Evolutionary conservation across 2,888 invertebrate species (phyloP), one percentile per base, ranked within the genome.

Genomic region (Napeogenes sylphis): DNA sequence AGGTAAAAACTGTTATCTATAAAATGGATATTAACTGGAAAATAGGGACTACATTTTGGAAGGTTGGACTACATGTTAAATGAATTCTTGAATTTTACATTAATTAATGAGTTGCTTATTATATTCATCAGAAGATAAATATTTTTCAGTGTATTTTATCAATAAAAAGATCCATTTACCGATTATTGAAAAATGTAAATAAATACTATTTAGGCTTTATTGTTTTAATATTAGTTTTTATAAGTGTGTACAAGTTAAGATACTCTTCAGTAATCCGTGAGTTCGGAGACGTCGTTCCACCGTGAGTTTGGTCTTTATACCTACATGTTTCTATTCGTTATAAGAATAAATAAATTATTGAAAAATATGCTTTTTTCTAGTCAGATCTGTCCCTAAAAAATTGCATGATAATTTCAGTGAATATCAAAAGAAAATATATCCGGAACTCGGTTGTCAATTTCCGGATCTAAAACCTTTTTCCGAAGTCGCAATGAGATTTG

Each of bases 401-500:
- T 47, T 14, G 14, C 10, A 47, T 47, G 14, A 14, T 14, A 10
- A 14, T 47, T 47, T 4, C 47, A 47, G 47, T 5, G 14, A n/a
- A 14, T 42, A 42, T 12, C 47, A n/a, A 1, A 47, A 21, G 21
- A 47, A 47, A 47, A 14, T 14, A 21, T 58, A 59, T 12, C 8
- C 51, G 1, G 68, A 66, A 3, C 13, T 55, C 0, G 73, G 72
- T 2, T 75, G 75, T 54, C 53, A 66, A 4, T 70, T 74, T 38
- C 74, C 74, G 3, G 56, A 62, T 3, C 12, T 74, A 10, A 65
- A 73, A 46, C 73, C 75, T 0, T 74, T 72, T 64, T 68, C 74
- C 4, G 35, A 62, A 2, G 66, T 72, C 14, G 70, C 73, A 2
- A 68, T 66, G 67, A 63, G 56, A 21, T 72, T 67, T 47, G 58